Percentiles rank a stretch among this genome's conserved stretches.
These are phyloP conservation scores for fruit fly (Drosophila melanogaster) DNA, from an alignment of 1,140 invertebrate genomes.

Conservation along the genomic window DNA sequence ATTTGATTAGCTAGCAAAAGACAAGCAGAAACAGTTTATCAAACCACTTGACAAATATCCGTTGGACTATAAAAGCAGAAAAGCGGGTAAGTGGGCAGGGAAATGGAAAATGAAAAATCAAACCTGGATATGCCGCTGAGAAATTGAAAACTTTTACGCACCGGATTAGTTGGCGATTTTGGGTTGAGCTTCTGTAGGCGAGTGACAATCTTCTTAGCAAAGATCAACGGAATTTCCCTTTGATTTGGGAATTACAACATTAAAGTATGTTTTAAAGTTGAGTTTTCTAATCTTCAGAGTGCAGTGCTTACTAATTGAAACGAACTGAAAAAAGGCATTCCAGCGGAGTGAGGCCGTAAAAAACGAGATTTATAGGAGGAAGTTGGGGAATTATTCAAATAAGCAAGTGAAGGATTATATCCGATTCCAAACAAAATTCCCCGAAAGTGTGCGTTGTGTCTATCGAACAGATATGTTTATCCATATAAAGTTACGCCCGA, in stretches of 20 bases:
- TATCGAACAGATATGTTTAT: constrained; percentile 32
- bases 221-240: constrained; percentile 42
- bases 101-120: constrained; percentile 18
- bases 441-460: constrained; percentile 28
- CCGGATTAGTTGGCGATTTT: constrained; percentile 33
- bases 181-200: constrained; percentile 41
- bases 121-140: constrained; percentile 23
- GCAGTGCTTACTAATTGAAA: constrained; percentile 45
- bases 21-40: constrained; percentile 21
- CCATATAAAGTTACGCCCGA: constrained; percentile 23
- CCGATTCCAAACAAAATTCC: constrained; percentile 29
- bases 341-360: constrained; percentile 28
- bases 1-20: constrained; percentile 18
- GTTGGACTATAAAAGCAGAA: constrained; percentile 27
- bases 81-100: constrained; percentile 37
- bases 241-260: constrained; percentile 25
- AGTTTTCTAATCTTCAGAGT: constrained; percentile 40
- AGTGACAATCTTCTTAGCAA: constrained; percentile 25
- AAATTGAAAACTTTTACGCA: constrained; percentile 44
- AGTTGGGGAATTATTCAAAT: constrained; percentile 43
- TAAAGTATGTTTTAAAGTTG: constrained; percentile 16
- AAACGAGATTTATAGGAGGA: constrained; percentile 35
- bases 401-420: constrained; percentile 43
- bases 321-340: constrained; percentile 8
- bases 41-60: constrained; percentile 16